phyloP scores from a whole-genome alignment of 2,888 invertebrate genomes.

The Sepioteuthis lessoniana region DNA sequence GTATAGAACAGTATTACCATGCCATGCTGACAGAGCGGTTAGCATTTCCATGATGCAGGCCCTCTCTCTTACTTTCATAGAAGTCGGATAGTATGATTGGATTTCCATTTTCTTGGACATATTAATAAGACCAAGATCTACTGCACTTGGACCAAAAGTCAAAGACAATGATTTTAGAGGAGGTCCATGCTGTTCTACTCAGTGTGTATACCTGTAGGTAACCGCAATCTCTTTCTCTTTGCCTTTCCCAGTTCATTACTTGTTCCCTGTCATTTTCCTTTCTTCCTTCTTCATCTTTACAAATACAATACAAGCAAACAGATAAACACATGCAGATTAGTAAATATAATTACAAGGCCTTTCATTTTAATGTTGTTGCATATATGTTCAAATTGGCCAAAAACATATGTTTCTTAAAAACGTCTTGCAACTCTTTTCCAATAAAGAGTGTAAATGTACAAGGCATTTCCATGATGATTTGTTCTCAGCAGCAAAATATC shows the following conservation, averaged over 20 bases:
- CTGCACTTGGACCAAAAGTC: not conserved
- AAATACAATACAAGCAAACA: not conserved
- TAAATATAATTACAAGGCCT: too few relatives aligned
- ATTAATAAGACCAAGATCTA: not conserved
- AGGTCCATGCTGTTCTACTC: not conserved
- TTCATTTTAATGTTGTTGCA: not conserved
- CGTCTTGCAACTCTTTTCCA: not conserved
- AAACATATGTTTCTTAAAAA: not conserved
- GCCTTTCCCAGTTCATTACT: not conserved
- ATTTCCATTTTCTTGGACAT: slow-evolving; percentile 9
- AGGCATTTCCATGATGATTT: not conserved
- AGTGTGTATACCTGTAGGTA: slow-evolving; percentile 23
- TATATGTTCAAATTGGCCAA: not conserved
- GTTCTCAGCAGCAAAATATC: not conserved
- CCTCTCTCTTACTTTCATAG: not conserved
- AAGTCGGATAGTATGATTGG: slow-evolving; percentile 3
- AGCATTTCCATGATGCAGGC: not conserved
- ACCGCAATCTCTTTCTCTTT: not conserved
- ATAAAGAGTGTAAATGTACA: not conserved
- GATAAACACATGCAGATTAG: not conserved
- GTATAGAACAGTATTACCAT: not conserved
- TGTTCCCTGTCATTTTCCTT: not conserved
- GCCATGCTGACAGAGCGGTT: not conserved
- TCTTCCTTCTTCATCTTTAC: not conserved
- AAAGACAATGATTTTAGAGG: not conserved